Percentiles rank a stretch among this genome's conserved stretches.
Evolutionary conservation across 2,888 invertebrate species (phyloP).

Genomic region (Caradrina kadenii): DNA sequence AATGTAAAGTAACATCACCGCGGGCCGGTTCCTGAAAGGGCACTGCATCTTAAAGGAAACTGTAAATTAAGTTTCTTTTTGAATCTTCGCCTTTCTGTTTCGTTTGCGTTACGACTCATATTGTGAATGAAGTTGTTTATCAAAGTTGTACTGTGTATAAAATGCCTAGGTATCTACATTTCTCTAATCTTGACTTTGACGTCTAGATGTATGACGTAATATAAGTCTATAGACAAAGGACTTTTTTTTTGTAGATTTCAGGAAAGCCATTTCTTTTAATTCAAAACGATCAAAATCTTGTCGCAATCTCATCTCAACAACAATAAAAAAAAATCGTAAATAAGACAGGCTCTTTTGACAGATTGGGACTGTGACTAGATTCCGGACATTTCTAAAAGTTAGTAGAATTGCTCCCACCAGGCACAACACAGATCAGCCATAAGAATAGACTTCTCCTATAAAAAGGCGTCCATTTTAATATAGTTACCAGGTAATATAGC

Average conservation of each 20-base stretch:
- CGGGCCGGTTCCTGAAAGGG: conserved; percentile 74
- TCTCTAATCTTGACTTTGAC: conserved; percentile 10
- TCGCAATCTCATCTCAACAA: too few species aligned
- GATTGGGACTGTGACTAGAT: too few species aligned
- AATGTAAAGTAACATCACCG: conserved; percentile 78
- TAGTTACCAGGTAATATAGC: too few species aligned
- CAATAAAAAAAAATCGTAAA: too few species aligned
- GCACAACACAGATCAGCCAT: neutral
- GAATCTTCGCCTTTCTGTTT: conserved; percentile 60
- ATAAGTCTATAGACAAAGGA: neutral
- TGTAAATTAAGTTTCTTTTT: conserved; percentile 74
- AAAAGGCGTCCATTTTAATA: neutral
- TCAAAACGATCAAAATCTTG: too few species aligned
- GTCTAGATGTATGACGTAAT: neutral
- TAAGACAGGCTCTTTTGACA: too few species aligned
- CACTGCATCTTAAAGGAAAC: conserved; percentile 76
- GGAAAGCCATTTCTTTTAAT: too few species aligned
- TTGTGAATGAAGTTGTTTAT: conserved; percentile 23
- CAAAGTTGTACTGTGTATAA: neutral
- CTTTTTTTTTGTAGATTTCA: too few species aligned
- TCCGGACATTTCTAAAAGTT: too few species aligned
- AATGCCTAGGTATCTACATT: neutral
- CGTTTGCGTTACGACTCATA: conserved; percentile 56
- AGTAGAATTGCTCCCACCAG: too few species aligned
- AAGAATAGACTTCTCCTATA: neutral